Evolutionary conservation across 2,888 invertebrate genomes (phyloP).

Genomic region (Margaritifera margaritifera): DNA sequence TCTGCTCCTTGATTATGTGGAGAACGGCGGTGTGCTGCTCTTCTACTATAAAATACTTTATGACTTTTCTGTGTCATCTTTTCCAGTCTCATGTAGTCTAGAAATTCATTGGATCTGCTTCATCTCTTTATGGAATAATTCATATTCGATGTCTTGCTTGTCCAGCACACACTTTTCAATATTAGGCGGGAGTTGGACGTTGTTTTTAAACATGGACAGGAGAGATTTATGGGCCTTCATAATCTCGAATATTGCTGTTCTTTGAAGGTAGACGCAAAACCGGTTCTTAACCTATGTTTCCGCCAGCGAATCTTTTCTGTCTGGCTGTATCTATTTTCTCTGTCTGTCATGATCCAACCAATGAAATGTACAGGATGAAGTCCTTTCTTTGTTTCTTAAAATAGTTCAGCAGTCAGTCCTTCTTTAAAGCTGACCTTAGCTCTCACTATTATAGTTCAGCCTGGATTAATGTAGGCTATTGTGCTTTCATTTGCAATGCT

Average conservation of each 20-base stretch:
- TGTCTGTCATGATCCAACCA: conserved; percentile 13
- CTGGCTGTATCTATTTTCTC: conserved; percentile 2
- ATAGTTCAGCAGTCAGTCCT: conserved; percentile 9
- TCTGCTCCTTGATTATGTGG: too few relatives aligned
- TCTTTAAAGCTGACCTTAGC: conserved; percentile 8
- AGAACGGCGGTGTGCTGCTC: too few relatives aligned
- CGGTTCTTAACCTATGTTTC: conserved; percentile 6
- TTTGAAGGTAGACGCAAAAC: conserved; percentile 12
- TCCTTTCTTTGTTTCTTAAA: conserved; percentile 12
- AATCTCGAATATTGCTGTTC: conserved; percentile 18
- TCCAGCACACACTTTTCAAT: too few relatives aligned
- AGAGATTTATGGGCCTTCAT: conserved; percentile 13
- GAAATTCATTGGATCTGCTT: too few relatives aligned
- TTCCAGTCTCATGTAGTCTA: too few relatives aligned
- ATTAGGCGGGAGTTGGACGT: too few relatives aligned
- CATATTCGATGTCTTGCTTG: too few relatives aligned
- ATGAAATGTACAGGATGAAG: conserved; percentile 18
- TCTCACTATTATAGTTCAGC: conserved; percentile 13
- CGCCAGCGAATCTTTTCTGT: conserved; percentile 7
- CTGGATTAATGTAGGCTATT: conserved; percentile 13
- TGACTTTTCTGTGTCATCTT: too few relatives aligned
- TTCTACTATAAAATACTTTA: too few relatives aligned
- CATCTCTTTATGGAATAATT: too few relatives aligned
- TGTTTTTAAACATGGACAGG: too few relatives aligned
- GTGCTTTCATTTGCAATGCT: conserved; percentile 9